A percentile compares a stretch with the other conserved stretches of the same genome.
These are phyloP conservation scores for Crax fasciolata DNA, from an alignment of 2,797 vertebrate species.

Conservation along the genomic window DNA sequence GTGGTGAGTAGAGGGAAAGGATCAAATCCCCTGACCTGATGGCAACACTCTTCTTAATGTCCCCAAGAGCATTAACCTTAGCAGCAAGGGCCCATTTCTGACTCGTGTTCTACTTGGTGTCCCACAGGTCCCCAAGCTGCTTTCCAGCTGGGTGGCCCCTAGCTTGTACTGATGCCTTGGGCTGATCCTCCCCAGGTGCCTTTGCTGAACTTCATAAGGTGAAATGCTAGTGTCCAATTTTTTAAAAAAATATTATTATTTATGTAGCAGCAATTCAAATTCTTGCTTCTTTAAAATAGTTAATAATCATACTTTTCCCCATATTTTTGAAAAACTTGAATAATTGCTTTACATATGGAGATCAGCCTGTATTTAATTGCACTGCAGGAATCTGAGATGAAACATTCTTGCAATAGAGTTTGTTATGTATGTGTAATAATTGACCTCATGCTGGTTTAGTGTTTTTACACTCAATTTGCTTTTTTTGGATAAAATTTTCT, in stretches of 20 bases:
- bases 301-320: background rate
- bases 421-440: background rate
- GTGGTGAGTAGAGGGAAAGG: background rate
- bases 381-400: background rate
- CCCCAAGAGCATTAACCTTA: background rate
- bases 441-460: background rate
- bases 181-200: background rate
- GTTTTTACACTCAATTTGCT: background rate
- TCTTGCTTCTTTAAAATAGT: background rate
- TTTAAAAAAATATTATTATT: background rate
- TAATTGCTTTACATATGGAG: background rate
- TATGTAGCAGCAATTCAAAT: background rate
- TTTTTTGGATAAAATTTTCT: background rate
- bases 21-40: background rate
- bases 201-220: background rate
- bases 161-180: background rate
- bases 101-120: rapidly evolving
- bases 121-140: background rate
- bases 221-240: background rate
- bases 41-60: too few species aligned
- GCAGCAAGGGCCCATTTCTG: background rate
- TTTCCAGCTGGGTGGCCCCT: background rate
- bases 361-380: background rate
- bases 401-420: background rate
- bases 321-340: background rate